Evolutionary conservation across 2,888 invertebrate species (phyloP), one percentile per base, ranked within the genome.

Genomic region (Campoplex nolae): DNA sequence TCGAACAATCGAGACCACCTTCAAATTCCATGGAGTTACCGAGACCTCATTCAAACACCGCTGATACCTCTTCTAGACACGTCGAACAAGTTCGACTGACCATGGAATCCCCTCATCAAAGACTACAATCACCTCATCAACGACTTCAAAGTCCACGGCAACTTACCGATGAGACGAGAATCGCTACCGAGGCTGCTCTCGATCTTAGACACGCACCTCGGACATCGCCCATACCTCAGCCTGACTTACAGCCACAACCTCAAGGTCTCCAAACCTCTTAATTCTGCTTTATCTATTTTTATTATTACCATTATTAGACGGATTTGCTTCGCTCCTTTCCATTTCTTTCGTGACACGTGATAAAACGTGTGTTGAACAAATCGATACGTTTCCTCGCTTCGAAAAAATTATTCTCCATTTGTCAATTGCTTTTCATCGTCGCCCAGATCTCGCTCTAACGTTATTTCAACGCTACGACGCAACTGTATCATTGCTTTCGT

Each of bases 71-170:
- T 28, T 89, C 93, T 62, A 90, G 93, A 85, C 94, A 94, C 82
- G 88, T 92, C 58, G 94, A 94, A 77, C 94, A 94, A 87, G 90
- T 92, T 3, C 91, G 93, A 85, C 89, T 93, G 18, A 93, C 92
- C 8, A 93, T 94, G 93, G 93, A 93, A 89, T 94, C 93, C 48
- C 93, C 93, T 9, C 93, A 93, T 90, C 93, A 93, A 87, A 92
- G 93, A 88, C 88, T 93, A 77, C 93, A 93, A 80, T 93, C 93
- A 48, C 93, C 93, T 35, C 93, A 93, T 89, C 93, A 93, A 85
- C 92, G 93, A 89, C 89, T 94, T 75, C 93, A 93, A 82, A 93
- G 93, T 81, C 93, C 93, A 8, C 89, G 93, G 48, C 93, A 93
- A 76, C 89, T 90, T n/a, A 89, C 92, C 48, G 93, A 93, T 54